Percentiles rank a stretch among this genome's conserved stretches.
These are phyloP conservation scores for Blera fallax DNA, from an alignment of 2,888 invertebrate genomes.

Conservation along the genomic window DNA sequence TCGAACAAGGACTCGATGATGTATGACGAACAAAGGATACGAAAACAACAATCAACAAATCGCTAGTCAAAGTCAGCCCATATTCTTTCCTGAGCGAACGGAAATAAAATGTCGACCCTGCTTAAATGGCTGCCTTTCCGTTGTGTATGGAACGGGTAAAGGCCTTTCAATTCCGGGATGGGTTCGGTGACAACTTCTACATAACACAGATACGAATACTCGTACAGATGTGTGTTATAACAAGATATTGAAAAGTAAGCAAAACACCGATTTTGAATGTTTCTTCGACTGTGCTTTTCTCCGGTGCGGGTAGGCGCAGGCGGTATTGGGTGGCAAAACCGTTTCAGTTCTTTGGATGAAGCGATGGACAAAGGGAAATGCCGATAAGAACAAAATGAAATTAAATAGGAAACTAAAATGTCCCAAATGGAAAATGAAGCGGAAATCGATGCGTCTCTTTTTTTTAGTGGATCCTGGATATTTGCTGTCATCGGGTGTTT, in stretches of 20 bases:
- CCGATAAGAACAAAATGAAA: conserved; percentile 69
- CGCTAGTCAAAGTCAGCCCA: conserved; percentile 62
- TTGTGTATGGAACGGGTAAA: conserved; percentile 41
- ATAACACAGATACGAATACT: no score
- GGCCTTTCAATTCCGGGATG: conserved; percentile 21
- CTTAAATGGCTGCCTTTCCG: conserved; percentile 60
- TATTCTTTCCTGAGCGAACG: conserved; percentile 42
- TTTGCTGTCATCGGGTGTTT: conserved; percentile 52
- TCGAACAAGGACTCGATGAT: conserved; percentile 28
- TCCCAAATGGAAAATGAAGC: conserved; percentile 70
- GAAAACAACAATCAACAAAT: conserved; percentile 69
- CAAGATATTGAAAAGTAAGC: conserved; percentile 67
- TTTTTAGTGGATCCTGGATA: conserved; percentile 44
- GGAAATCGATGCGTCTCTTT: conserved; percentile 64
- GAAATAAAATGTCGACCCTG: conserved; percentile 69
- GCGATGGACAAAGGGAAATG: conserved; percentile 50
- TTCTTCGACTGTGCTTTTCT: background rate
- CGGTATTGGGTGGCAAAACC: background rate
- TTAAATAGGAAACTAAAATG: conserved; percentile 70
- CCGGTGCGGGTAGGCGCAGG: background rate
- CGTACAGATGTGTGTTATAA: conserved; percentile 35
- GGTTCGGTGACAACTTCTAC: conserved; percentile 14
- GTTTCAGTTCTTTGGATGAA: background rate
- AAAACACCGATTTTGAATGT: conserved; percentile 50
- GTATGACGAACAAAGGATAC: conserved; percentile 55